Percentiles rank a stretch among this genome's conserved stretches.
Evolutionary conservation across 2,113 vertebrate genomes (phyloP).

Genomic region (Sinocyclocheilus maitianheensis): DNA sequence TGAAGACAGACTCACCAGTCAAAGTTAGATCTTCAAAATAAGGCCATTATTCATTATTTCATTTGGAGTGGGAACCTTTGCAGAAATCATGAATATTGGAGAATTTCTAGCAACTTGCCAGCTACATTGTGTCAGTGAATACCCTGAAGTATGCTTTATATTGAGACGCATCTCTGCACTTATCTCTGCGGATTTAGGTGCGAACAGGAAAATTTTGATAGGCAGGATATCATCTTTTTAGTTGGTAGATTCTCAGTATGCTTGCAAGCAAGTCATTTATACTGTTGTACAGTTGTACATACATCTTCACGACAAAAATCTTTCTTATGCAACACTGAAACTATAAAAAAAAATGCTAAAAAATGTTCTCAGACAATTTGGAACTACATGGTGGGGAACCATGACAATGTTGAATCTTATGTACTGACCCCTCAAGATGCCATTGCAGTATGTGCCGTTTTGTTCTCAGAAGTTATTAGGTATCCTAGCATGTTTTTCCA

Average conservation of each 20-base stretch:
- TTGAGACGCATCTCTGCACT: not conserved
- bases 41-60: not conserved
- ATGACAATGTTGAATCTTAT: not conserved
- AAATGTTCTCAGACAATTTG: not conserved
- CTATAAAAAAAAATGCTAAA: not conserved
- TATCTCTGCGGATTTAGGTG: not conserved
- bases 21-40: not conserved
- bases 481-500: slow-evolving; percentile 41
- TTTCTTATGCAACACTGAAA: not conserved
- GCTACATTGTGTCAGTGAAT: not conserved
- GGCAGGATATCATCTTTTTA: not conserved
- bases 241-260: not conserved
- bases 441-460: not conserved
- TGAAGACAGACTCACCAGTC: not conserved
- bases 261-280: not conserved
- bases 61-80: not conserved
- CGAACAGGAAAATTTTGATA: not conserved
- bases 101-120: not conserved
- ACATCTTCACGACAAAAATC: not conserved
- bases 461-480: slow-evolving; percentile 44
- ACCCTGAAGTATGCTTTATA: not conserved
- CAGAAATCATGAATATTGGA: slow-evolving; percentile 1
- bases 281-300: slow-evolving; percentile 8
- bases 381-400: not conserved
- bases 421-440: slow-evolving; percentile 8